A percentile compares a stretch with the other conserved stretches of the same genome.
Evolutionary conservation across 2,113 vertebrate genomes (phyloP).

Genomic region (Cinclus mexicanus): DNA sequence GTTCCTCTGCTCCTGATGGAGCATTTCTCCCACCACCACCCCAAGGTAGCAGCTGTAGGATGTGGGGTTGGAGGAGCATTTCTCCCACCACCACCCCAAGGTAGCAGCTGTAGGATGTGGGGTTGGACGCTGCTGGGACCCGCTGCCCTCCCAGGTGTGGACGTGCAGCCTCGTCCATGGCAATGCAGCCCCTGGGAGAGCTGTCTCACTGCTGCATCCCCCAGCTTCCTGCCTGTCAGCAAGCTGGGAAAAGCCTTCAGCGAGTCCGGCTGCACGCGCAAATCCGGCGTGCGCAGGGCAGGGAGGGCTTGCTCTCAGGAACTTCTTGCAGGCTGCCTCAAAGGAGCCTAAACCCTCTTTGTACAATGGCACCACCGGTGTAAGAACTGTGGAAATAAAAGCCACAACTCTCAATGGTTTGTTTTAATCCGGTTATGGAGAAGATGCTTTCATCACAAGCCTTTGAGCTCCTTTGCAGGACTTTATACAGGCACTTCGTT

Average conservation of each 20-base stretch:
- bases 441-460: neutral
- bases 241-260: neutral
- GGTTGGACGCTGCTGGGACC: neutral
- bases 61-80: too few species aligned
- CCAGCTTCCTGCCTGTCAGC: slow-evolving; percentile 45
- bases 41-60: too few species aligned
- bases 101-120: neutral
- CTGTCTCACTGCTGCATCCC: neutral
- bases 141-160: slow-evolving; percentile 40
- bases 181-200: neutral
- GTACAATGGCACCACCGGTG: neutral
- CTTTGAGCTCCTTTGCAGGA: neutral
- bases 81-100: neutral
- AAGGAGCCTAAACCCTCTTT: neutral
- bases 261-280: neutral
- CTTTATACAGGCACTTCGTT: neutral
- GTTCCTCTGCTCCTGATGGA: neutral
- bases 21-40: neutral
- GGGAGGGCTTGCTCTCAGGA: neutral
- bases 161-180: neutral
- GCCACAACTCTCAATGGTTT: neutral
- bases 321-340: neutral
- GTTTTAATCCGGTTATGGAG: neutral
- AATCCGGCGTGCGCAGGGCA: rapidly evolving
- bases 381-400: neutral